These are phyloP conservation scores for Psittacula cyanocephala DNA, from an alignment of 2,113 vertebrate species.

Conservation along the genomic window DNA sequence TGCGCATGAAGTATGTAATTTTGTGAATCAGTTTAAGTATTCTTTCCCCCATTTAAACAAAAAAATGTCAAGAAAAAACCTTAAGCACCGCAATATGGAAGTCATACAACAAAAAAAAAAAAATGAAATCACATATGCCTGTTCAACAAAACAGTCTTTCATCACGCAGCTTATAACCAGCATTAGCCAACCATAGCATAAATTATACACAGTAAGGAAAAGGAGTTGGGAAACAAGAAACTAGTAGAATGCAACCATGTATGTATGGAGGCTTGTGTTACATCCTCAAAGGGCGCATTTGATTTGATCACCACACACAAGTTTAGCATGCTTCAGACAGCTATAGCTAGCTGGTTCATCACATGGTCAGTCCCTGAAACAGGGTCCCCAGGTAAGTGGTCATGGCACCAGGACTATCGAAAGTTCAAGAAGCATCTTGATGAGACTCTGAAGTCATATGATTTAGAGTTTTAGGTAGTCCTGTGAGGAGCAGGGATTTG, in stretches of 20 bases:
- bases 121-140: not conserved
- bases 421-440: not conserved
- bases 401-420: not conserved
- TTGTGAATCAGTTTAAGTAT: not conserved
- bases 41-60: not conserved
- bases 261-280: not conserved
- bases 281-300: not conserved
- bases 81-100: not conserved
- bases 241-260: not conserved
- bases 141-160: not conserved
- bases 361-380: not conserved
- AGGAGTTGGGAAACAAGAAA: not conserved
- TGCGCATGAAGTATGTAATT: not conserved
- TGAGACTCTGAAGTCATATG: not conserved
- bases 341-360: not conserved
- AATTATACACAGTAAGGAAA: not conserved
- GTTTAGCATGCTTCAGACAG: not conserved
- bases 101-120: not conserved
- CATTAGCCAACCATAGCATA: not conserved
- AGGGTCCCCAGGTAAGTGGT: not conserved
- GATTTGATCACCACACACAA: not conserved
- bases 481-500: not conserved
- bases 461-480: not conserved
- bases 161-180: not conserved
- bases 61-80: not conserved